Evolutionary conservation across 2,888 invertebrate species (phyloP).

Genomic region (Agonopterix arenella): DNA sequence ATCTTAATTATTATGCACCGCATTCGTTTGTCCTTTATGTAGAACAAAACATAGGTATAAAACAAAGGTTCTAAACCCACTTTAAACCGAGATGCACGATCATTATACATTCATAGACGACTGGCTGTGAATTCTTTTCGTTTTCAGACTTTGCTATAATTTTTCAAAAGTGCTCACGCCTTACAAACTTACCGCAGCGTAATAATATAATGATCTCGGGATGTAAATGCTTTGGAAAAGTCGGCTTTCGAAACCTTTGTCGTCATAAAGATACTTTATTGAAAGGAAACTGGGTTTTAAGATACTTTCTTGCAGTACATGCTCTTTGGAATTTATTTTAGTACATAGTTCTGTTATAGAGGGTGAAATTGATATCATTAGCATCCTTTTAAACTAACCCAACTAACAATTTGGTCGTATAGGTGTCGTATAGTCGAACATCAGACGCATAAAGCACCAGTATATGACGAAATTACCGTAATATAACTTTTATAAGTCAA

Average conservation of each 20-base stretch:
- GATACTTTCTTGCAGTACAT: neutral
- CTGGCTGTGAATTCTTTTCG: constrained; percentile 51
- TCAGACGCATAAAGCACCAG: too few species aligned
- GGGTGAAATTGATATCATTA: too few species aligned
- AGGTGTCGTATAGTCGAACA: too few species aligned
- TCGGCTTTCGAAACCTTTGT: constrained; percentile 16
- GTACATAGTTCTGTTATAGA: too few species aligned
- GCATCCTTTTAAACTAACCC: too few species aligned
- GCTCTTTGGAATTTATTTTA: too few species aligned
- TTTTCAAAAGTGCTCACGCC: constrained; percentile 53
- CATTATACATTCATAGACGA: constrained; percentile 71
- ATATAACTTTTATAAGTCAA: too few species aligned
- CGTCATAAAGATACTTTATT: neutral
- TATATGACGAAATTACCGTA: too few species aligned
- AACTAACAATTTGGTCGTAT: too few species aligned
- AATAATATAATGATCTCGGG: constrained; percentile 60
- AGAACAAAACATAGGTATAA: neutral
- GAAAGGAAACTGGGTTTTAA: neutral
- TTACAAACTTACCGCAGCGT: constrained; percentile 56
- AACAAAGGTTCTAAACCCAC: too few species aligned
- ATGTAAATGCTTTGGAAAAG: constrained; percentile 32
- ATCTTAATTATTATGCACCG: too few species aligned
- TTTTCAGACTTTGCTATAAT: constrained; percentile 39
- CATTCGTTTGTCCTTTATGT: neutral
- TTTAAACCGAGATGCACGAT: constrained; percentile 20